phyloP scores from a whole-genome alignment of 2,888 invertebrate genomes.

The Nomada ferruginata region DNA sequence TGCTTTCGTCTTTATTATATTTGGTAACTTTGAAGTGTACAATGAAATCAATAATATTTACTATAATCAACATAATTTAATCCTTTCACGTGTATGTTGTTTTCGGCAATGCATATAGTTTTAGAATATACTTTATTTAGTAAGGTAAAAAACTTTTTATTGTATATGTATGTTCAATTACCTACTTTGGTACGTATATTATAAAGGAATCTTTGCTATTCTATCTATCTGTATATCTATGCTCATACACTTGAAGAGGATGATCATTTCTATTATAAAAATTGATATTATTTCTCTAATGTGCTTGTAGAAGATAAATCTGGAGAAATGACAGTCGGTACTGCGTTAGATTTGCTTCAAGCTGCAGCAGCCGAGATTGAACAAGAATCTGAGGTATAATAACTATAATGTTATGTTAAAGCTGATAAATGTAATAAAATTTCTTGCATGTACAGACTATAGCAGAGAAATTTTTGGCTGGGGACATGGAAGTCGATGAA shows the following conservation, averaged over 20 bases:
- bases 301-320: constrained; percentile 88
- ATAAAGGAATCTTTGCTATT: too few relatives aligned
- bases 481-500: constrained; percentile 89
- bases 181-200: too few relatives aligned
- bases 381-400: constrained; percentile 92
- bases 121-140: too few relatives aligned
- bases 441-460: constrained; percentile 84
- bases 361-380: constrained; percentile 96
- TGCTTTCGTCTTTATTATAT: constrained; percentile 76
- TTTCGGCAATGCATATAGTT: too few relatives aligned
- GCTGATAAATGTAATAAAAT: background rate
- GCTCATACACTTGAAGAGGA: background rate
- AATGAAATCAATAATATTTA: background rate
- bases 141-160: too few relatives aligned
- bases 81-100: too few relatives aligned
- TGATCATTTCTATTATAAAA: background rate
- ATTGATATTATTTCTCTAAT: background rate
- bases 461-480: constrained; percentile 92
- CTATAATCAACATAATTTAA: too few relatives aligned
- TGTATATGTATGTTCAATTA: too few relatives aligned
- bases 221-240: background rate
- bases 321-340: constrained; percentile 92
- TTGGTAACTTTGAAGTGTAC: background rate
- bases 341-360: constrained; percentile 94
- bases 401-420: background rate